phyloP scores from a whole-genome alignment of 2,113 vertebrate species.

The Procavia capensis region DNA sequence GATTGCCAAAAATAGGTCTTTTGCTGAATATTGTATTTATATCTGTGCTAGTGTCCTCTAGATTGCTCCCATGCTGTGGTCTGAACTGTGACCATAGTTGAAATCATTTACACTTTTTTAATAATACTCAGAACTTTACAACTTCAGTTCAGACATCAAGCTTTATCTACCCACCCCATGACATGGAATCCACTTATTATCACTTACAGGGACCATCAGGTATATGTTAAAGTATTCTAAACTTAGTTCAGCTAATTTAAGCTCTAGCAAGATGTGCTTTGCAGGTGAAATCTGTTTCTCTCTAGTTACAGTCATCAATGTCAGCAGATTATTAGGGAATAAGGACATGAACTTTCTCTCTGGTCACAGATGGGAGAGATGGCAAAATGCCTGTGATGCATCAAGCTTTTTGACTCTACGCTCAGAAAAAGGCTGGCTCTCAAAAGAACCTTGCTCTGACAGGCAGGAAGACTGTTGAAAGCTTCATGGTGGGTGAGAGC shows the following conservation, averaged over 20 bases:
- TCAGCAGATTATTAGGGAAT: conserved; percentile 34
- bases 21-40: conserved; percentile 59
- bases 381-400: conserved; percentile 26
- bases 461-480: conserved; percentile 34
- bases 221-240: conserved; percentile 65
- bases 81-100: conserved; percentile 7
- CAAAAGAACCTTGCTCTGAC: conserved; percentile 52
- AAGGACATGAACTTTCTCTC: conserved; percentile 8
- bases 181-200: conserved; percentile 46
- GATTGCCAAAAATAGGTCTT: neutral
- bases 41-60: conserved; percentile 44
- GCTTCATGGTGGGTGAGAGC: neutral
- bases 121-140: conserved; percentile 30
- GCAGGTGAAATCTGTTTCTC: conserved; percentile 38
- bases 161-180: conserved; percentile 10
- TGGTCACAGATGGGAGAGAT: conserved; percentile 23
- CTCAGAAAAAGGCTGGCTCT: conserved; percentile 39
- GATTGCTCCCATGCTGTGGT: conserved; percentile 20
- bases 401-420: conserved; percentile 25
- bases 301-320: conserved; percentile 14
- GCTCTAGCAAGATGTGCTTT: conserved; percentile 30
- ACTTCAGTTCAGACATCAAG: conserved; percentile 48
- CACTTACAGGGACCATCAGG: neutral
- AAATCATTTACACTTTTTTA: conserved; percentile 57
- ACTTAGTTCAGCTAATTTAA: conserved; percentile 67